Base-by-base conservation (phyloP, 2,888 invertebrate genomes). In the Ecdyonurus torrentis region DNA sequence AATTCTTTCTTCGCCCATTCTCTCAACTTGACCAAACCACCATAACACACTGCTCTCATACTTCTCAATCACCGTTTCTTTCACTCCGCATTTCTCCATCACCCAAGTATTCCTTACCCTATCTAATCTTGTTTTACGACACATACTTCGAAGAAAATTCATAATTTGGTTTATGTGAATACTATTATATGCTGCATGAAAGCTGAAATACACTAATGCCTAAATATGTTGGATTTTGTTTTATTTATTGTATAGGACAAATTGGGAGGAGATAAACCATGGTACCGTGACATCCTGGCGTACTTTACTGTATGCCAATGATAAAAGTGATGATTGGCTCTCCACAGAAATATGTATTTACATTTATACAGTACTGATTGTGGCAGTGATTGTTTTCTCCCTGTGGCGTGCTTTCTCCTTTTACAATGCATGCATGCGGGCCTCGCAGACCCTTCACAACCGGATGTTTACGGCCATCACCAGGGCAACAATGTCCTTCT, bases 381-480 rank as follows among this genome's bases (percentile, higher is more conserved):
- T 65, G n/a, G 68, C 68, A 5, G 71, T 76, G 2, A 74, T 76
- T 62, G 24, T 75, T 19, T 69, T 74, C 61, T 75, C 76, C 3
- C 66, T 76, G 61, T 63, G 74, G 15, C 66, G 76, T 23, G 76
- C 76, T 23, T 69, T 74, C 52, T 68, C 74, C 62, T 75, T 75
- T 67, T 77, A 76, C 67, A 63, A 67, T 10, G 66, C 71, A 25
- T 74, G 74, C 66, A 70, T 77, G 65, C 70, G 70, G 15, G 74
- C 79, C 0, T 76, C 79, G 0, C 69, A 72, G 58, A 69, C 65
- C 24, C 71, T 80, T 1, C 80, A 80, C 68, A 72, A 74, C 64
- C 68, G 61, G 10, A 79, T 80, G 78, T 78, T 80, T 68, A 58
- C 69, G n/a, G 69, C 74, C 59, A 71, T 80, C 23, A 70, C 79